A percentile compares a stretch with the other conserved stretches of the same genome.
These are phyloP conservation scores for Silurus lanzhouensis DNA, from an alignment of 2,797 vertebrate genomes.

Conservation along the genomic window DNA sequence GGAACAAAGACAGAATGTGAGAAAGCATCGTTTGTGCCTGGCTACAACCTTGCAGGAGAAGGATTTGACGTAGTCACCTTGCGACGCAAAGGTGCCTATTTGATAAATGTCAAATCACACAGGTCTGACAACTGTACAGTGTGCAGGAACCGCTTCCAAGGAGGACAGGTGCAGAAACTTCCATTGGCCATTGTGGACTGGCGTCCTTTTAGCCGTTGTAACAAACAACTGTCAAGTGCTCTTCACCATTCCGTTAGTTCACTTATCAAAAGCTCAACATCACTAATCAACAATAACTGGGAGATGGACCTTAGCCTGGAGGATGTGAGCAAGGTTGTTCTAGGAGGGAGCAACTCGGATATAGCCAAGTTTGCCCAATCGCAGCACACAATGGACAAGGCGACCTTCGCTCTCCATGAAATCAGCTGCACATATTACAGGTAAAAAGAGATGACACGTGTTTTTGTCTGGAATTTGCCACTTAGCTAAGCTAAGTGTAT, in stretches of 20 bases:
- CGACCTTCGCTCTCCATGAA: slow-evolving; percentile 77
- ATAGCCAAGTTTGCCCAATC: slow-evolving; percentile 75
- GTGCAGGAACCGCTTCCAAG: slow-evolving; percentile 75
- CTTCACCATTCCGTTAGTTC: slow-evolving; percentile 79
- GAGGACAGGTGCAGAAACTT: slow-evolving; percentile 72
- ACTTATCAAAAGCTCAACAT: slow-evolving; percentile 74
- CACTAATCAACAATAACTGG: slow-evolving; percentile 78
- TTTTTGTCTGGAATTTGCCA: slow-evolving; percentile 16
- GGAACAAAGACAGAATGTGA: slow-evolving; percentile 72
- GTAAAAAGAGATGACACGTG: slow-evolving; percentile 56
- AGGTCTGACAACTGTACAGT: slow-evolving; percentile 71
- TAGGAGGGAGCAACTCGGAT: slow-evolving; percentile 77
- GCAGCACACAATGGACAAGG: slow-evolving; percentile 75
- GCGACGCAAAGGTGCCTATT: slow-evolving; percentile 75
- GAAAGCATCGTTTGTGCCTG: slow-evolving; percentile 75
- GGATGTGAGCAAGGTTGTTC: slow-evolving; percentile 63
- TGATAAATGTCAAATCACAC: slow-evolving; percentile 76
- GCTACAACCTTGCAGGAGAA: slow-evolving; percentile 81
- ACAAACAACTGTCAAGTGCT: slow-evolving; percentile 76
- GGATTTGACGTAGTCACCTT: slow-evolving; percentile 85
- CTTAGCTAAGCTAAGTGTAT: slow-evolving; percentile 12
- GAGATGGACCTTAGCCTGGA: slow-evolving; percentile 70
- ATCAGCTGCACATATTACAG: slow-evolving; percentile 78
- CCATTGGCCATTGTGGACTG: slow-evolving; percentile 76
- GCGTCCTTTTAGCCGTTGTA: slow-evolving; percentile 75